Conservation (phyloP, 2,797 vertebrate genomes). For the Amblyraja radiata region DNA sequence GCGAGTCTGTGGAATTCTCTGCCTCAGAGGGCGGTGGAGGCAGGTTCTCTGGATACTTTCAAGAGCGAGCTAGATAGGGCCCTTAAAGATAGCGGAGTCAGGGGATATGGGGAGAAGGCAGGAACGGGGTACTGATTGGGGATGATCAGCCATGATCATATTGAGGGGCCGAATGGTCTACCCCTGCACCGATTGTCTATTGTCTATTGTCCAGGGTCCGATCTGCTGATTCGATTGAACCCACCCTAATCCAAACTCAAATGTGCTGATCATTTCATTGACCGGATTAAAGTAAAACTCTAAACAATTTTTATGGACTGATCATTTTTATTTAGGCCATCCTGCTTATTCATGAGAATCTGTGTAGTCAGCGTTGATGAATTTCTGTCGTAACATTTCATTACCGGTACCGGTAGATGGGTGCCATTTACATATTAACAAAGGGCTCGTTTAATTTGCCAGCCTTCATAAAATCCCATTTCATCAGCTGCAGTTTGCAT, state of each 20-base stretch:
- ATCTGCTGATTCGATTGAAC: background rate
- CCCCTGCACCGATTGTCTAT: too few relatives aligned
- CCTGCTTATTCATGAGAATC: conserved; percentile 11
- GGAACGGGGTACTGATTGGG: too few relatives aligned
- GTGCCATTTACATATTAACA: conserved; percentile 31
- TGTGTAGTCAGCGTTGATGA: conserved; percentile 26
- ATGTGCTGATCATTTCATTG: background rate
- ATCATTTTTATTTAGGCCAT: conserved; percentile 26
- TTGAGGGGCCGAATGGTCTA: too few relatives aligned
- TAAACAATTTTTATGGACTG: background rate
- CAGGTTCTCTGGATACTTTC: too few relatives aligned
- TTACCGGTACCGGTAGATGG: background rate
- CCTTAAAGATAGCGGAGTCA: too few relatives aligned
- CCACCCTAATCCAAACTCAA: background rate
- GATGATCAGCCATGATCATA: too few relatives aligned
- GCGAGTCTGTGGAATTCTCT: too few relatives aligned
- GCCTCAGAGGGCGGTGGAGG: too few relatives aligned
- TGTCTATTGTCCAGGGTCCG: background rate
- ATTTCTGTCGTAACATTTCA: conserved; percentile 34
- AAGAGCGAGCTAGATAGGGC: too few relatives aligned
- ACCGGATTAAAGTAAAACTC: background rate
- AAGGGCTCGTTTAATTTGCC: conserved; percentile 29
- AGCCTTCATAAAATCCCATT: conserved; percentile 21
- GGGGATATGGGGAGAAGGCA: too few relatives aligned
- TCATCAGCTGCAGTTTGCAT: background rate